Evolutionary conservation across 2,888 invertebrate species (phyloP).

Genomic region (Zygothrica quintamaculata): DNA sequence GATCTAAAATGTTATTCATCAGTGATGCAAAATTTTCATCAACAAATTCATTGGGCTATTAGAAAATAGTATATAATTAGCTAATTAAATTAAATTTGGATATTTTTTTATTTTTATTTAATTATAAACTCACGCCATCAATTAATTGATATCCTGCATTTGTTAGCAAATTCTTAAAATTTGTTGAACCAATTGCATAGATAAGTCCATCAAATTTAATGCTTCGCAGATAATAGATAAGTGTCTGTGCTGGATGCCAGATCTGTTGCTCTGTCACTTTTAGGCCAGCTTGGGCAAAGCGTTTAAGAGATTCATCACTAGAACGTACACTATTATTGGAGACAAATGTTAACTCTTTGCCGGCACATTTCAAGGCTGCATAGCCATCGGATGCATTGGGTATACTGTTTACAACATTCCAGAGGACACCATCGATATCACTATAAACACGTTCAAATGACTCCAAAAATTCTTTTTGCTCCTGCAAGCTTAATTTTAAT

Average conservation of each 20-base stretch:
- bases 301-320: conserved; percentile 64
- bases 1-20: conserved; percentile 63
- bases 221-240: conserved; percentile 85
- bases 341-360: conserved; percentile 84
- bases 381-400: conserved; percentile 82
- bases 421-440: conserved; percentile 87
- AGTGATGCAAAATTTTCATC: conserved; percentile 66
- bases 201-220: conserved; percentile 85
- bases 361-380: conserved; percentile 79
- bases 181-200: conserved; percentile 83
- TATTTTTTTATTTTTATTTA: background rate
- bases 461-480: conserved; percentile 83
- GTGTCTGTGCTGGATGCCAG: conserved; percentile 84
- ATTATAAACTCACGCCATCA: conserved; percentile 80
- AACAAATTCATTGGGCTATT: conserved; percentile 45
- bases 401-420: conserved; percentile 73
- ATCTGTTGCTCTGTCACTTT: conserved; percentile 73
- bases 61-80: no score
- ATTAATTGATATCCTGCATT: conserved; percentile 84
- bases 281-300: conserved; percentile 70
- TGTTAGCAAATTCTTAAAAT: conserved; percentile 81
- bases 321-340: conserved; percentile 84
- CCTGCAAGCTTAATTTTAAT: conserved; percentile 69
- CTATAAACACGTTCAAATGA: conserved; percentile 86
- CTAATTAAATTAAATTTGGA: background rate